A percentile compares a stretch with the other conserved stretches of the same genome.
phyloP scores from a whole-genome alignment of 2,888 invertebrate species.

The Eupithecia pulchellata region DNA sequence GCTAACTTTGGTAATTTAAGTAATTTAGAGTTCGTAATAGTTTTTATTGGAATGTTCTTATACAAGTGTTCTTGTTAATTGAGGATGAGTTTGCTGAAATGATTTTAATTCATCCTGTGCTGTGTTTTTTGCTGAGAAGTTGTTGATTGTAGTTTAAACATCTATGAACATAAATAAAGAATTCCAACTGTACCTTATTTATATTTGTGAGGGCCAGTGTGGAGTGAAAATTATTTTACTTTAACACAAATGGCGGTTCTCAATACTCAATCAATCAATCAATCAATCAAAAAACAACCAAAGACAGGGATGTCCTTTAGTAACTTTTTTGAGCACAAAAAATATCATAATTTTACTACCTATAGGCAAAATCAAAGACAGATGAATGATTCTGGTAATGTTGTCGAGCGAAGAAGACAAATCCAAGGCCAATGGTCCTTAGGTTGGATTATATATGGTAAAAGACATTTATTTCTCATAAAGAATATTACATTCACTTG shows the following conservation, averaged over 20 bases:
- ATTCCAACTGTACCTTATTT: not conserved
- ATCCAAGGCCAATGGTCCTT: no score
- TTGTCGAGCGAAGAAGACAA: no score
- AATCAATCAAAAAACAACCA: not conserved
- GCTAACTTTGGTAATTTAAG: constrained; percentile 10
- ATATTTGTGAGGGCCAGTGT: no score
- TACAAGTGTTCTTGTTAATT: not conserved
- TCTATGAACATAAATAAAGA: not conserved
- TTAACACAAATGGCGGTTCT: not conserved
- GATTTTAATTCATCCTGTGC: not conserved
- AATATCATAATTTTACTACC: no score
- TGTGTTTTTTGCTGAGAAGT: not conserved
- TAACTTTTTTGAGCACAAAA: not conserved
- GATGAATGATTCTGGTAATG: no score
- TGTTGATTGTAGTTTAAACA: not conserved
- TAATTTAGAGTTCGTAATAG: not conserved
- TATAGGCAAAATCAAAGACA: no score
- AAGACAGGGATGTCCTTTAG: not conserved
- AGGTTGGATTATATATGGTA: no score
- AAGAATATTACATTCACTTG: no score
- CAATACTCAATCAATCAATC: not conserved
- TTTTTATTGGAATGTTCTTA: constrained; percentile 5
- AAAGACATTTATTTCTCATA: no score
- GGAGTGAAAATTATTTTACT: not conserved
- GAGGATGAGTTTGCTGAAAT: constrained; percentile 1